Percentiles rank a stretch among this genome's conserved stretches.
These are phyloP conservation scores for Scaptodrosophila latifasciaeformis DNA, from an alignment of 2,888 invertebrate genomes.

Conservation along the genomic window DNA sequence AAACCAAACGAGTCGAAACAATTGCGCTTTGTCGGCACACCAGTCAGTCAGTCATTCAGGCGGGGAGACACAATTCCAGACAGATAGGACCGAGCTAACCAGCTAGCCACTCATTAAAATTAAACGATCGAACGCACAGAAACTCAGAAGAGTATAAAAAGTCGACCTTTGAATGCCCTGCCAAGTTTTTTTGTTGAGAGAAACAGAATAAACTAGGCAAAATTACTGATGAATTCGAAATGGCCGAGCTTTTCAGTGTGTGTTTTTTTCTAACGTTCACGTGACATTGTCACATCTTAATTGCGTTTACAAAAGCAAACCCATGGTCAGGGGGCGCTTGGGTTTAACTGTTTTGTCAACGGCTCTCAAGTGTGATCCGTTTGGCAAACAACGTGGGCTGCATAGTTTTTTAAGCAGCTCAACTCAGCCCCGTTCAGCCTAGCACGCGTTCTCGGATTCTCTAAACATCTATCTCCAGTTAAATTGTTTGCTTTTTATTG, in stretches of 20 bases:
- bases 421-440: too few relatives aligned
- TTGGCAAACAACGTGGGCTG: constrained; percentile 52
- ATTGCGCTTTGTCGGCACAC: constrained; percentile 46
- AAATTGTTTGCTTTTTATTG: constrained; percentile 39
- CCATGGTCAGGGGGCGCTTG: not conserved
- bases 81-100: constrained; percentile 14
- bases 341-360: constrained; percentile 55
- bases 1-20: constrained; percentile 50
- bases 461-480: not conserved
- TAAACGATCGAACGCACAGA: constrained; percentile 65
- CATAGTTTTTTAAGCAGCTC: constrained; percentile 52
- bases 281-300: constrained; percentile 47
- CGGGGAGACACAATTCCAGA: too few relatives aligned
- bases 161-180: constrained; percentile 14
- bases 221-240: not conserved
- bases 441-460: constrained; percentile 43
- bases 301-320: constrained; percentile 13
- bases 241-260: not conserved
- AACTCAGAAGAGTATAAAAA: too few relatives aligned
- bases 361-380: constrained; percentile 62
- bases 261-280: constrained; percentile 20
- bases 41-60: constrained; percentile 15
- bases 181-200: not conserved
- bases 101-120: constrained; percentile 65
- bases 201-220: not conserved